phyloP scores from a whole-genome alignment of 1,140 invertebrate genomes.

The Meloidogyne hapla region DNA sequence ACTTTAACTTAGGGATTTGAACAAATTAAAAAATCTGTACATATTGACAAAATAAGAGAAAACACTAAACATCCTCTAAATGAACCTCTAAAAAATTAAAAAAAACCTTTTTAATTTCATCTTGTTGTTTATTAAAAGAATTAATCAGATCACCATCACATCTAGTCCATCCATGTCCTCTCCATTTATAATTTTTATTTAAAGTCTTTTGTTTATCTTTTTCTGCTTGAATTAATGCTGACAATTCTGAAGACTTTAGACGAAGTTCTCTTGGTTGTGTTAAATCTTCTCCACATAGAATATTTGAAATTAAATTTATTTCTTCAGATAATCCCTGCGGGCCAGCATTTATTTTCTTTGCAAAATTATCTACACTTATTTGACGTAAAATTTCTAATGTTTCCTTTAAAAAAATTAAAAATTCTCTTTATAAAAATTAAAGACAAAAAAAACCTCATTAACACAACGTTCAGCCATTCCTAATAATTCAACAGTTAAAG shows the following conservation, averaged over 20 bases:
- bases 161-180: slow-evolving; percentile 74
- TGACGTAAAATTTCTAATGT: slow-evolving; percentile 66
- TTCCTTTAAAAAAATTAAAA: slow-evolving; percentile 41
- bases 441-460: slow-evolving; percentile 21
- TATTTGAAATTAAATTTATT: background rate
- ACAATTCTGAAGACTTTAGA: slow-evolving; percentile 67
- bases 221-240: slow-evolving; percentile 19
- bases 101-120: slow-evolving; percentile 36
- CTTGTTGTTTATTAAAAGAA: slow-evolving; percentile 49
- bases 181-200: slow-evolving; percentile 38
- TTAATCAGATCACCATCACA: slow-evolving; percentile 48
- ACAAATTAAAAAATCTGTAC: no score
- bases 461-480: slow-evolving; percentile 59
- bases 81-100: background rate
- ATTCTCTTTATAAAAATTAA: background rate
- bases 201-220: slow-evolving; percentile 13
- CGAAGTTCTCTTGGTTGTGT: slow-evolving; percentile 15
- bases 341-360: slow-evolving; percentile 48
- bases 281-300: background rate
- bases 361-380: slow-evolving; percentile 66
- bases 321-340: background rate
- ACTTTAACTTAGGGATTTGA: no score
- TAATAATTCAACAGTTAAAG: slow-evolving; percentile 66
- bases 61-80: no score
- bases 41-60: no score